phyloP scores from a whole-genome alignment of 2,113 vertebrate genomes.

The Nyctibius bracteatus region DNA sequence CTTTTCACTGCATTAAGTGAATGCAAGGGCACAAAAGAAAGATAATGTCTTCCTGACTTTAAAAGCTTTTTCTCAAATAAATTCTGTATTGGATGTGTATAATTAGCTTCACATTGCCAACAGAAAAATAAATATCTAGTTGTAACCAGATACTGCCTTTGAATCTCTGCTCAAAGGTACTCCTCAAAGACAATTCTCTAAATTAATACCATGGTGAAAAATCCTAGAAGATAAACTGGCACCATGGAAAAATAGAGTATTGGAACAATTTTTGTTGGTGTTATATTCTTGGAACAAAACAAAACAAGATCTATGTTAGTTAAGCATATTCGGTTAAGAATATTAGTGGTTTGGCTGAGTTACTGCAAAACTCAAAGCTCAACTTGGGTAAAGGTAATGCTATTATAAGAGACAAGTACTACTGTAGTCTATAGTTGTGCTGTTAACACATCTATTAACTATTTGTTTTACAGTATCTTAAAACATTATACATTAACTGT shows the following conservation, averaged over 20 bases:
- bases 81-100: background rate
- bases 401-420: background rate
- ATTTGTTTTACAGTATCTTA: background rate
- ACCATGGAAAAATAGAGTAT: background rate
- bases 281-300: background rate
- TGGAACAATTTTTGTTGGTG: background rate
- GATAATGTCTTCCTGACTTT: background rate
- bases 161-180: background rate
- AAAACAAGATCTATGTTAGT: background rate
- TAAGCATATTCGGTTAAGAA: background rate
- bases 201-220: background rate
- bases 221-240: background rate
- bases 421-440: background rate
- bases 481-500: background rate
- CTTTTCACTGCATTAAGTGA: background rate
- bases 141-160: background rate
- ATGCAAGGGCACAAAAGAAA: background rate
- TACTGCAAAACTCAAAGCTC: background rate
- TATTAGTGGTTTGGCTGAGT: background rate
- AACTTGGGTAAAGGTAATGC: background rate
- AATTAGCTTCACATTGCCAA: background rate
- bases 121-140: background rate
- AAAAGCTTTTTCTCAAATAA: background rate
- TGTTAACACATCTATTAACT: background rate
- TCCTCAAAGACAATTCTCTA: background rate